Base-by-base conservation (phyloP, 2,113 vertebrate genomes). In the Passer domesticus region DNA sequence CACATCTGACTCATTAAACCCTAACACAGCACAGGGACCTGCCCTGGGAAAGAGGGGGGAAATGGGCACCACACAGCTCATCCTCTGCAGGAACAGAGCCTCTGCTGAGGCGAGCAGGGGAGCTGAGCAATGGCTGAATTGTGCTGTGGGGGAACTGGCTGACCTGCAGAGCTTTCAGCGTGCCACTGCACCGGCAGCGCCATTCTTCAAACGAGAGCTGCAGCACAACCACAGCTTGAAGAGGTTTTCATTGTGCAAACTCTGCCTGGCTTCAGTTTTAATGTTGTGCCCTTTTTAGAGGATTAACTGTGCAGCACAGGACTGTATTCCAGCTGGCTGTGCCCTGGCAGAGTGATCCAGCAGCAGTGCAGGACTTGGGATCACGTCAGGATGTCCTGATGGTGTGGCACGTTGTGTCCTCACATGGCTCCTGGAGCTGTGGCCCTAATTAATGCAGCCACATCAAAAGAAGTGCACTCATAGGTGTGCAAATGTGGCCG, bases 281-380 rank as follows among this genome's bases (percentile, higher is more conserved):
- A 86, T 86, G 92, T 16, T 66, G 72, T 68, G 92, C 76, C 90
- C 93, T 80, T 64, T 88, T 75, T 46, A 63, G 79, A 88, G 89
- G 92, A 78, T 85, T 86, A 92, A 41, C 90, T 75, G 79, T 60
- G 93, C 89, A 59, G 85, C 82, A 81, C 75, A 67, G 88, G 17
- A 47, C 4, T 1, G 4, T 6, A 13, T 47, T 91, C 87, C 95
- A 96, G 90, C 90, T 97, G 95, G 90, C 92, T 88, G 20, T 52
- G 82, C 72, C 69, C 43, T 55, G 88, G 75, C 83, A 87, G 55
- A 77, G 70, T 7, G 25, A 28, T 74, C 85, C 94, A 88, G 85
- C 44, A 72, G 70, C 59, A 66, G 2, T 0, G 27, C 2, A 50
- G 74, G 78, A 33, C 31, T 55, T 11, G 11, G 33, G 67, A 47